These are phyloP conservation scores for Limosa lapponica DNA, from an alignment of 2,797 vertebrate species.

Conservation along the genomic window DNA sequence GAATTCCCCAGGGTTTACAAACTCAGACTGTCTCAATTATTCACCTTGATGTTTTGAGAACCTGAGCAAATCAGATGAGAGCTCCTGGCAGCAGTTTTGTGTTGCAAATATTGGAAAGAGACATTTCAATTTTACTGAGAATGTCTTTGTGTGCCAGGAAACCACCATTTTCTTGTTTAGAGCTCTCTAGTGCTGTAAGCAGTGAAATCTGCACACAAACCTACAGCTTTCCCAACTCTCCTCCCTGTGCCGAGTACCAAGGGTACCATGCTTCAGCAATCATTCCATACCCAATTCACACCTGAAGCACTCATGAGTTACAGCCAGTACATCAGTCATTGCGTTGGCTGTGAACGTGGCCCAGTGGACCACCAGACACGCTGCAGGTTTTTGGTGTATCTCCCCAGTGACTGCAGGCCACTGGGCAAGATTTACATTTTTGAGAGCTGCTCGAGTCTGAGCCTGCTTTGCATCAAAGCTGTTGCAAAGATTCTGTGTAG, in stretches of 20 bases:
- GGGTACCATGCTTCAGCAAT: background rate
- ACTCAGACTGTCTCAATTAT: conserved; percentile 13
- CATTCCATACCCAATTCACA: background rate
- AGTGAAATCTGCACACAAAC: background rate
- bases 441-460: background rate
- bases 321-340: background rate
- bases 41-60: conserved; percentile 11
- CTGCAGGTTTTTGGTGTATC: background rate
- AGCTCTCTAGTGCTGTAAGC: background rate
- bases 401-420: background rate
- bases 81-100: conserved; percentile 15
- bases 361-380: accelerated
- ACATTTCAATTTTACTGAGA: background rate
- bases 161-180: background rate
- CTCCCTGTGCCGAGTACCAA: background rate
- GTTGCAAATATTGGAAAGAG: background rate
- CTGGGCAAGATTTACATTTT: background rate
- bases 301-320: background rate
- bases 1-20: background rate
- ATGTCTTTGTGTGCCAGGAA: background rate
- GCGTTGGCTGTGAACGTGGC: accelerated
- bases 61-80: conserved; percentile 21
- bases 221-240: background rate
- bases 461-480: background rate
- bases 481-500: accelerated